Conservation (phyloP, 2,113 vertebrate species). For the Microtus oregoni region DNA sequence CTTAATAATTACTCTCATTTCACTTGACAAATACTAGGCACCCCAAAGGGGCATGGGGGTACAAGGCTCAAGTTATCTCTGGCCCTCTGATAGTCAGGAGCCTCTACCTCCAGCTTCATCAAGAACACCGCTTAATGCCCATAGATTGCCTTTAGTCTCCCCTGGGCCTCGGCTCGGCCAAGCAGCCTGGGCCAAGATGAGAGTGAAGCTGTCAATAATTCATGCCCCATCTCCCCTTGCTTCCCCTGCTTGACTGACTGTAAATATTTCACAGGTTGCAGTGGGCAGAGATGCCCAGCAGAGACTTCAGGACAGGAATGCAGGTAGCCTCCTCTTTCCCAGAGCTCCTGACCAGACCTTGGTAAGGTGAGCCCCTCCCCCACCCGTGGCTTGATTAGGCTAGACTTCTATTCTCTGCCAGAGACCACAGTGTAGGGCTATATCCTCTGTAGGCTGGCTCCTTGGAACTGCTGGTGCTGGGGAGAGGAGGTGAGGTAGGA, state of each 20-base stretch:
- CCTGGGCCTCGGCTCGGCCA: slow-evolving; percentile 25
- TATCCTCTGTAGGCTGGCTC: neutral
- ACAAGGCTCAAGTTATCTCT: neutral
- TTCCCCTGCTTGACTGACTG: slow-evolving; percentile 78
- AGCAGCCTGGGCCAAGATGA: slow-evolving; percentile 79
- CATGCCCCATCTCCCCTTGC: slow-evolving; percentile 79
- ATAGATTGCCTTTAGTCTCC: slow-evolving; percentile 67
- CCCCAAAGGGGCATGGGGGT: neutral
- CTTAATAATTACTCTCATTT: neutral
- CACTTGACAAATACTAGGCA: rapidly evolving
- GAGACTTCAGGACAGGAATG: neutral
- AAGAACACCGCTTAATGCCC: slow-evolving; percentile 57
- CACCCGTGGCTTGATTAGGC: neutral
- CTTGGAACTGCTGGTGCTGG: neutral
- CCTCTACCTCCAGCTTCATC: slow-evolving; percentile 37
- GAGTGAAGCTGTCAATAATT: slow-evolving; percentile 87
- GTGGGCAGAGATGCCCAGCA: slow-evolving; percentile 65
- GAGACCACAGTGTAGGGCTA: neutral
- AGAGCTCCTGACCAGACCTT: neutral
- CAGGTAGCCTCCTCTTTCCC: neutral
- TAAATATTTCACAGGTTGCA: slow-evolving; percentile 84
- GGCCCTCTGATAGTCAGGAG: neutral
- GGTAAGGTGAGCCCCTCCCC: neutral
- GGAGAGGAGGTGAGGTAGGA: neutral
- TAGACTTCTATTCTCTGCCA: neutral